A percentile compares a stretch with the other conserved stretches of the same genome.
Evolutionary conservation across 2,888 invertebrate genomes (phyloP).

Genomic region (Endomychus coccineus): DNA sequence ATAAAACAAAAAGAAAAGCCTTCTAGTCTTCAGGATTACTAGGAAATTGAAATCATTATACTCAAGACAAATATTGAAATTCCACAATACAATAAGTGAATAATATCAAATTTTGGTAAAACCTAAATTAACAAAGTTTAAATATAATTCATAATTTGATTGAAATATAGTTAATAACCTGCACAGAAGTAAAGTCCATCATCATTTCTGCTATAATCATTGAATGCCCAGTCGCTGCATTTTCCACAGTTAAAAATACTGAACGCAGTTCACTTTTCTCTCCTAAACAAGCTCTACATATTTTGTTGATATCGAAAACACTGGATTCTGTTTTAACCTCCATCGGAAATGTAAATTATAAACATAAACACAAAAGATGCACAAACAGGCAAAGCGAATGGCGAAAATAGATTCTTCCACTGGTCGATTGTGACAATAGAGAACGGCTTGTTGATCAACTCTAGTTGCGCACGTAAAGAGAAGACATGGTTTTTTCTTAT

Average conservation of each 20-base stretch:
- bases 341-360: conserved; percentile 31
- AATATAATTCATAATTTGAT: too few relatives aligned
- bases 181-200: conserved; percentile 41
- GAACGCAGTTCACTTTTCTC: conserved; percentile 45
- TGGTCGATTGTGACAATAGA: conserved; percentile 42
- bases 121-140: too few relatives aligned
- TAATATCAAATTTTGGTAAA: too few relatives aligned
- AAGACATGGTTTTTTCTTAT: too few relatives aligned
- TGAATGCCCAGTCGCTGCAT: conserved; percentile 34
- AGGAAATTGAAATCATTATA: too few relatives aligned
- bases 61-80: too few relatives aligned
- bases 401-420: conserved; percentile 42
- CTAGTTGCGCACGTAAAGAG: too few relatives aligned
- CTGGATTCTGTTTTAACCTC: conserved; percentile 36
- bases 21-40: too few relatives aligned
- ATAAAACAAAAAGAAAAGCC: too few relatives aligned
- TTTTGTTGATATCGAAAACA: conserved; percentile 42
- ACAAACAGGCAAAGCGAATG: conserved; percentile 40
- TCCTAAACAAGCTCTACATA: conserved; percentile 45
- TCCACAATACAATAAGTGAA: too few relatives aligned
- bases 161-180: conserved; percentile 32
- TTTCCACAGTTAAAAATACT: conserved; percentile 42
- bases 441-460: too few relatives aligned
- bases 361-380: conserved; percentile 36
- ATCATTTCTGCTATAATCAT: conserved; percentile 45